phyloP scores from a whole-genome alignment of 2,113 vertebrate species.

The Ophiodon elongatus region DNA sequence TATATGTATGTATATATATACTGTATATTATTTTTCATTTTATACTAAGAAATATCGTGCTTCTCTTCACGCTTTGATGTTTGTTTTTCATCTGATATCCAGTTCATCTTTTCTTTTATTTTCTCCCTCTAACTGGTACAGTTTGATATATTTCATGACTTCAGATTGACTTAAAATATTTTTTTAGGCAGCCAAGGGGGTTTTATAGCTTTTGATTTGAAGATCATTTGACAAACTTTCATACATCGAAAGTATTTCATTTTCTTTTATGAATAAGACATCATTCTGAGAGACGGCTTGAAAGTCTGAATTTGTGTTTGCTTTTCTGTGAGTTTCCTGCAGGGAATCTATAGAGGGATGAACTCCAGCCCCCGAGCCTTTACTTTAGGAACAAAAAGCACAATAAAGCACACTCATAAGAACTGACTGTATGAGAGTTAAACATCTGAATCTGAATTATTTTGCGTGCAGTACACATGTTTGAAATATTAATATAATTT shows the following conservation, averaged over 20 bases:
- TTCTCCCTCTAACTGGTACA: background rate
- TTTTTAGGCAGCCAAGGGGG: no score
- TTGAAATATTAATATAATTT: background rate
- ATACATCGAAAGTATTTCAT: background rate
- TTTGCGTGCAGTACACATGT: background rate
- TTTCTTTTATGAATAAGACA: background rate
- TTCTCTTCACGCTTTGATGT: constrained; percentile 2
- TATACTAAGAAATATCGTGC: background rate
- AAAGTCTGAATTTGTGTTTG: background rate
- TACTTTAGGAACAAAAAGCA: background rate
- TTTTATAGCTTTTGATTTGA: no score
- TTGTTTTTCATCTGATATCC: constrained; percentile 21
- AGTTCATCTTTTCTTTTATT: constrained; percentile 14
- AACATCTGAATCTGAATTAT: background rate
- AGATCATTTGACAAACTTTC: constrained; percentile 5
- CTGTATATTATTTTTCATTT: background rate
- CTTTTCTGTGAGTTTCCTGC: background rate
- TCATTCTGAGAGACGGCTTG: background rate
- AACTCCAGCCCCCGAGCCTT: background rate
- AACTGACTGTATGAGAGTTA: background rate
- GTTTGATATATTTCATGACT: constrained; percentile 1
- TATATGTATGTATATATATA: background rate
- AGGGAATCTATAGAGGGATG: background rate
- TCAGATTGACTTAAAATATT: background rate
- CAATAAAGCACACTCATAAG: background rate